Evolutionary conservation across 2,113 vertebrate species (phyloP), one percentile per base, ranked within the genome.

Genomic region (Nematolebias whitei): DNA sequence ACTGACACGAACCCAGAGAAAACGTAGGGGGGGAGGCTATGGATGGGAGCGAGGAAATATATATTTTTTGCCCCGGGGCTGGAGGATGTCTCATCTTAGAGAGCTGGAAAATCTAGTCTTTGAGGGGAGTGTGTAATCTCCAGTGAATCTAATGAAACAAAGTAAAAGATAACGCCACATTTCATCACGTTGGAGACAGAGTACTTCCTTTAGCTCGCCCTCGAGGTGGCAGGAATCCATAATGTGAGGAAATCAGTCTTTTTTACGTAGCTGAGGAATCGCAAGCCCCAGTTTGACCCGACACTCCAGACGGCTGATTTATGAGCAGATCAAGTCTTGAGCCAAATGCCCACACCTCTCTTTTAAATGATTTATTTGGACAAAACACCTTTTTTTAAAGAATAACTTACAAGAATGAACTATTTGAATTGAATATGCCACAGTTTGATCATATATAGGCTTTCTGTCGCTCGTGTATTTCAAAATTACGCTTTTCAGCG

Each of bases 91-190:
- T 90, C 87, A 87, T 91, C 85, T 84, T 75, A 74, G 85, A 80
- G 82, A 79, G 77, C 80, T 62, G 80, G 85, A 81, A 71, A 85
- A 82, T 74, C 75, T 65, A 63, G 74, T 85, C 79, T 86, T 89
- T 85, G 84, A 88, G 88, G 89, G 85, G 86, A 68, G 86, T 82
- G 81, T 84, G 82, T 86, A 91, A 91, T 93, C 89, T 93, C 85
- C 80, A 85, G 80, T 79, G 87, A 81, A 88, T 91, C 86, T 90
- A 91, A 91, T 89, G 89, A 90, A 90, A 92, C 86, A 88, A 90
- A 93, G 88, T 89, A 92, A 92, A 92, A 91, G 88, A 90, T 92
- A 90, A 90, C 73, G 82, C 88, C 88, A 88, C 88, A 78, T 89
- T 91, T 85, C 84, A 91, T 90, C 88, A 88, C 72, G 60, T 85